Conservation (phyloP, 2,888 invertebrate genomes). For the Cybosia mesomella region DNA sequence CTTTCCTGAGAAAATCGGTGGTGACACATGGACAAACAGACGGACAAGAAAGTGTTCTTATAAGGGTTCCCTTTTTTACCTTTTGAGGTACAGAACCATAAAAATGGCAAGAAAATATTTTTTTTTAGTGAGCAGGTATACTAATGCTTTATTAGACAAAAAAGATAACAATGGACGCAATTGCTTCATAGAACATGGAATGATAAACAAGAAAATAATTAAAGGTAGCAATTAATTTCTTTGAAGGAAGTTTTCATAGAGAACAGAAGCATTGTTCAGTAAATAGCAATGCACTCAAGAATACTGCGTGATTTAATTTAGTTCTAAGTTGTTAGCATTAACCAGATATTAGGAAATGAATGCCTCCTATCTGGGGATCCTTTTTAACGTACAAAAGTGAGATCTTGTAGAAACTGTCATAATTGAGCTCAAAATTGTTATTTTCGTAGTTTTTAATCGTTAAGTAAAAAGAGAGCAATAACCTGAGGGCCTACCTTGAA, state of each 20-base stretch:
- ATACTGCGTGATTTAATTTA: not conserved
- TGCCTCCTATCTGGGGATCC: not conserved
- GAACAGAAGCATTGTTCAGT: not conserved
- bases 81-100: too few species aligned
- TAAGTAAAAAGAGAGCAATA: not conserved
- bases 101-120: too few species aligned
- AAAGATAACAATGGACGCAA: constrained; percentile 10
- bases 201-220: not conserved
- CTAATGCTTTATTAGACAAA: not conserved
- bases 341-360: not conserved
- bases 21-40: too few species aligned
- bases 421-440: not conserved
- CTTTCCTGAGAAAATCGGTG: too few species aligned
- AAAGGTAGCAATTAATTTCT: constrained; percentile 4
- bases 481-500: not conserved
- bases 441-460: not conserved
- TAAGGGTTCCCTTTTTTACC: too few species aligned
- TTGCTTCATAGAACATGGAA: not conserved
- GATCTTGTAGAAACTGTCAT: not conserved
- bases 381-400: not conserved
- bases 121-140: too few species aligned
- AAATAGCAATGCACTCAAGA: not conserved
- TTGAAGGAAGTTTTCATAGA: constrained; percentile 6
- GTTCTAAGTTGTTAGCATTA: not conserved
- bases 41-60: too few species aligned